Percentiles rank a stretch among this genome's conserved stretches.
Evolutionary conservation across 2,888 invertebrate genomes (phyloP).

Genomic region (Litoditis marina): DNA sequence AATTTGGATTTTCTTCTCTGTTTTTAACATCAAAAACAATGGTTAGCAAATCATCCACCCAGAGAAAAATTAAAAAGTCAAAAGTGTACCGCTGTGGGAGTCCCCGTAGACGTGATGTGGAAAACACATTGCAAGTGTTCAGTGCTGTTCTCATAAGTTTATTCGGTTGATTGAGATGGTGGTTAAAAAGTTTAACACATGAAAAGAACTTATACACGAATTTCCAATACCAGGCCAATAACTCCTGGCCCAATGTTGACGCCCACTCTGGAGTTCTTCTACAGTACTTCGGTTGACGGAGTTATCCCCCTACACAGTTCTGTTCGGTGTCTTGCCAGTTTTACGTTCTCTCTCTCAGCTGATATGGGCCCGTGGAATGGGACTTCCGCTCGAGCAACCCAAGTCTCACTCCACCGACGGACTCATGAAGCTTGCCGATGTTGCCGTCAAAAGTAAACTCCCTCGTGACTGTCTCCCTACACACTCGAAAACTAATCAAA

Average conservation of each 20-base stretch:
- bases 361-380: constrained; percentile 82
- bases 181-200: neutral
- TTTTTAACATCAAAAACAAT: neutral
- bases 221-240: constrained; percentile 72
- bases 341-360: constrained; percentile 75
- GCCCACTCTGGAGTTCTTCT: constrained; percentile 89
- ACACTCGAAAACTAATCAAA: too few relatives aligned
- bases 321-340: constrained; percentile 86
- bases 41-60: neutral
- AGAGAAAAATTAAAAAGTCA: too few relatives aligned
- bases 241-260: constrained; percentile 97
- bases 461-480: too few relatives aligned
- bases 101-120: too few relatives aligned
- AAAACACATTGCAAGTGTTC: too few relatives aligned
- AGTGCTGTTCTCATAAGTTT: neutral
- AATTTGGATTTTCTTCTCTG: too few relatives aligned
- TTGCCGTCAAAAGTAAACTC: constrained; percentile 29
- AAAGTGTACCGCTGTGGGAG: too few relatives aligned
- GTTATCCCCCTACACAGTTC: constrained; percentile 88
- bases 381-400: constrained; percentile 80
- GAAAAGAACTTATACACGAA: too few relatives aligned
- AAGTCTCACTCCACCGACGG: constrained; percentile 80
- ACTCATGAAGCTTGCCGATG: constrained; percentile 65
- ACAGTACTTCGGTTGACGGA: constrained; percentile 86
- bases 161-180: too few relatives aligned